Base-by-base conservation (phyloP, 1,140 invertebrate species). In the Saxidomus purpurata region DNA sequence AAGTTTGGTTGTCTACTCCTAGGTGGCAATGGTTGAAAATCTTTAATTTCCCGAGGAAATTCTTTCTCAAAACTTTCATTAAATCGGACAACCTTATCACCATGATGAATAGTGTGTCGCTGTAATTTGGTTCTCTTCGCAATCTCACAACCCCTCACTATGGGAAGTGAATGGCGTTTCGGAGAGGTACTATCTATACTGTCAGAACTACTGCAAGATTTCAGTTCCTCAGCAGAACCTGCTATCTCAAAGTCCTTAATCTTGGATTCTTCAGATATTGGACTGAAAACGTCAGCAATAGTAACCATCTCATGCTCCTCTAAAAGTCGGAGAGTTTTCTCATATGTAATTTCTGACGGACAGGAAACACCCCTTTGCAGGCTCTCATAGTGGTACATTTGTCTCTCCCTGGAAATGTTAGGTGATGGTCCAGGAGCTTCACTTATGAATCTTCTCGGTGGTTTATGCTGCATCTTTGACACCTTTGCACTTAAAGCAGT, bases 241-340 rank as follows among this genome's bases (percentile, higher is more conserved):
- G 36, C 17, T 2, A 40, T 67, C 25, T 74, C 28, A 36, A 74
- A 59, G 34, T 52, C 40, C 4, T 49, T 34, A 0, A 49, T n/a
- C 25, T 55, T 74, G 25, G 59, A 52, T 38, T 85, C 69, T 25
- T 74, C 67, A 19, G 40, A 19, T 17, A 85, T 25, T 8, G 83
- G 83, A 22, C 52, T 55, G 40, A 55, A 85, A 3, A 71, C 83
- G 52, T 85, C 83, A 55, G 83, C 83, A 34, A 85, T 71, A 36
- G 63, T 69, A 25, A 55, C 15, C 17, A 49, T 79, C 11, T 79
- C 17, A 19, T 71, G 31, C 36, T 71, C 67, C 31, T 71, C 76
- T 52, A 13, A 36, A 36, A 79, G 31, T 9, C 25, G 3, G 6
- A 79, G n/a, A 19, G 76, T 34, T 36, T 63, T 59, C 8, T 40